These are phyloP conservation scores for Parnassius orleans DNA, from an alignment of 2,888 invertebrate species.

Conservation along the genomic window DNA sequence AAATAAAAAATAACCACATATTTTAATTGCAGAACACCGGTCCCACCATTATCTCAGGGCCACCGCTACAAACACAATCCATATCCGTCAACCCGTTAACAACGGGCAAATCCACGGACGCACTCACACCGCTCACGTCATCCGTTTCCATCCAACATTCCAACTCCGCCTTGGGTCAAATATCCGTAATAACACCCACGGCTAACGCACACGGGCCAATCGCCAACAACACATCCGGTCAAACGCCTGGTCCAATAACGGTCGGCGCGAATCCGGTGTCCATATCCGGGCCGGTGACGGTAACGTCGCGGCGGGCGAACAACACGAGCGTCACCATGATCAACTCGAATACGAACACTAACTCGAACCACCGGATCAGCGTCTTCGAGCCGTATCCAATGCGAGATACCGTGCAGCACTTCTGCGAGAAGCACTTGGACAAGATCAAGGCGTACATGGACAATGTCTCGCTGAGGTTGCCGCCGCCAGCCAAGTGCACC, in stretches of 20 bases:
- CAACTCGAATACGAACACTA: conserved; percentile 61
- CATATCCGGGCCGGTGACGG: conserved; percentile 82
- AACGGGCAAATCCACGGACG: conserved; percentile 64
- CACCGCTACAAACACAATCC: conserved; percentile 55
- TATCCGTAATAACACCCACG: conserved; percentile 44
- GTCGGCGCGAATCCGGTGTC: conserved; percentile 43
- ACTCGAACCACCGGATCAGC: conserved; percentile 84
- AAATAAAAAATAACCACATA: too few relatives aligned
- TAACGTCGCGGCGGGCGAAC: conserved; percentile 83
- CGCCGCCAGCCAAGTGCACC: conserved; percentile 95
- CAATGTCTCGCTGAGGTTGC: conserved; percentile 90
- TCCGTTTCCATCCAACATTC: conserved; percentile 68
- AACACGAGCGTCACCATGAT: conserved; percentile 90
- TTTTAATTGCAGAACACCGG: conserved; percentile 48
- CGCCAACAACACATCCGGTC: conserved; percentile 3
- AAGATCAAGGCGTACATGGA: conserved; percentile 96
- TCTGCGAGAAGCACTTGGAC: conserved; percentile 96
- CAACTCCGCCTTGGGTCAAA: conserved; percentile 63
- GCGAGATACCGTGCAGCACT: conserved; percentile 95
- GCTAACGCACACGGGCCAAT: conserved; percentile 30
- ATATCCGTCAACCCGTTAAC: conserved; percentile 67
- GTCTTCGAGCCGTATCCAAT: conserved; percentile 95
- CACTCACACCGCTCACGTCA: conserved; percentile 50
- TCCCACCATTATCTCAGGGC: conserved; percentile 55
- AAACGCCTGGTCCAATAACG: conserved; percentile 13